phyloP scores from a whole-genome alignment of 2,888 invertebrate genomes.

The Drosophila anceps region DNA sequence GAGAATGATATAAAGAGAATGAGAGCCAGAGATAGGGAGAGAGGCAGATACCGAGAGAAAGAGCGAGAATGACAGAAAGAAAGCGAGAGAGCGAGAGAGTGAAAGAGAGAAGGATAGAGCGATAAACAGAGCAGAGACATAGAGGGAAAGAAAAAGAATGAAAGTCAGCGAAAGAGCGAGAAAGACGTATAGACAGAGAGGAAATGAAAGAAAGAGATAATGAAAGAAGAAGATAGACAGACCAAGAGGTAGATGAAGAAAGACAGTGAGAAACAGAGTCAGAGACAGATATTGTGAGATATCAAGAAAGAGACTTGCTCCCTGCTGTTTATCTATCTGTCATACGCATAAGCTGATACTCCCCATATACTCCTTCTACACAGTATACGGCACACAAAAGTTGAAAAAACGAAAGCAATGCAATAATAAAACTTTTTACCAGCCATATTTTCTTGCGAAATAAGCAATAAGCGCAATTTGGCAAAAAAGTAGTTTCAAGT shows the following conservation, averaged over 20 bases:
- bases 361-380: not conserved
- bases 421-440: slow-evolving; percentile 51
- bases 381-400: slow-evolving; percentile 15
- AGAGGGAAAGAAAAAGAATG: too few species aligned
- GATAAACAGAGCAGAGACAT: too few species aligned
- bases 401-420: slow-evolving; percentile 44
- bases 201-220: too few species aligned
- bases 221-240: not conserved
- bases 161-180: too few species aligned
- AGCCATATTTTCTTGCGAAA: slow-evolving; percentile 40
- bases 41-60: not conserved
- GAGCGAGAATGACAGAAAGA: not conserved
- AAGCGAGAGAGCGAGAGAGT: not conserved
- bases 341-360: not conserved
- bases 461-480: slow-evolving; percentile 61
- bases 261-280: not conserved
- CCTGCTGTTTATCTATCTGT: too few species aligned
- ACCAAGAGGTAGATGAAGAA: not conserved
- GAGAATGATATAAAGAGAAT: not conserved
- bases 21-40: not conserved
- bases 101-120: too few species aligned
- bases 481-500: slow-evolving; percentile 58
- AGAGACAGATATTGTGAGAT: too few species aligned
- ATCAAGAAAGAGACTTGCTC: not conserved
- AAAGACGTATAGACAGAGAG: too few species aligned